Evolutionary conservation across 2,888 invertebrate species (phyloP).

Genomic region (Aplocera efformata): DNA sequence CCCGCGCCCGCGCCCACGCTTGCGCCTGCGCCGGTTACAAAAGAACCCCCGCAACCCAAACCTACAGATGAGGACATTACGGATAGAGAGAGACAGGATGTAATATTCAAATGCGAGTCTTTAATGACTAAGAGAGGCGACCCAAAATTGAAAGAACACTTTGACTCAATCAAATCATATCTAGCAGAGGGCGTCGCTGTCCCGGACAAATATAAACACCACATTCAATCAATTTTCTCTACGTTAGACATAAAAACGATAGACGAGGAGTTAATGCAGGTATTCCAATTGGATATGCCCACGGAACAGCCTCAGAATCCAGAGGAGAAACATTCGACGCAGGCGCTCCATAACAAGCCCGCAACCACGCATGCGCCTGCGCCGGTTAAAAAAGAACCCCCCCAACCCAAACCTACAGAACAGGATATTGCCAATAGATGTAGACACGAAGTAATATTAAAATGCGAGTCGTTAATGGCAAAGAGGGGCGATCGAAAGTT

Average conservation of each 20-base stretch:
- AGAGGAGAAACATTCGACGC: conserved; percentile 65
- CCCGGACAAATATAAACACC: conserved; percentile 65
- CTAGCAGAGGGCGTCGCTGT: conserved; percentile 64
- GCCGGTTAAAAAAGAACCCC: too few species aligned
- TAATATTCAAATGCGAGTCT: conserved; percentile 62
- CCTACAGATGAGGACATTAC: conserved; percentile 13
- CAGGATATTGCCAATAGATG: conserved; percentile 23
- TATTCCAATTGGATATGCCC: conserved; percentile 30
- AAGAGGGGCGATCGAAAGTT: conserved; percentile 63
- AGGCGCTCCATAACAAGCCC: conserved; percentile 59
- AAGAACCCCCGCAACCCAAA: too few species aligned
- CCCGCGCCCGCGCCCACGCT: too few species aligned
- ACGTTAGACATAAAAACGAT: conserved; percentile 61
- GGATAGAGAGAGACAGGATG: conserved; percentile 63
- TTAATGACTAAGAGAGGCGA: conserved; percentile 64
- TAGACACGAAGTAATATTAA: conserved; percentile 58
- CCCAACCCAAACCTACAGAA: too few species aligned
- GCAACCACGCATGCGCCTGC: too few species aligned
- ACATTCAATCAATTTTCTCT: conserved; percentile 64
- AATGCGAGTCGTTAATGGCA: conserved; percentile 63
- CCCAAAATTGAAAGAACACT: conserved; percentile 59
- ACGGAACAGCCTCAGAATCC: conserved; percentile 46
- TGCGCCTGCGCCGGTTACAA: too few species aligned
- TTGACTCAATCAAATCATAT: conserved; percentile 65
- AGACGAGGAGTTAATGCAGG: conserved; percentile 59